A percentile compares a stretch with the other conserved stretches of the same genome.
phyloP scores from a whole-genome alignment of 1,140 invertebrate genomes.

The Eulimnadia texana region DNA sequence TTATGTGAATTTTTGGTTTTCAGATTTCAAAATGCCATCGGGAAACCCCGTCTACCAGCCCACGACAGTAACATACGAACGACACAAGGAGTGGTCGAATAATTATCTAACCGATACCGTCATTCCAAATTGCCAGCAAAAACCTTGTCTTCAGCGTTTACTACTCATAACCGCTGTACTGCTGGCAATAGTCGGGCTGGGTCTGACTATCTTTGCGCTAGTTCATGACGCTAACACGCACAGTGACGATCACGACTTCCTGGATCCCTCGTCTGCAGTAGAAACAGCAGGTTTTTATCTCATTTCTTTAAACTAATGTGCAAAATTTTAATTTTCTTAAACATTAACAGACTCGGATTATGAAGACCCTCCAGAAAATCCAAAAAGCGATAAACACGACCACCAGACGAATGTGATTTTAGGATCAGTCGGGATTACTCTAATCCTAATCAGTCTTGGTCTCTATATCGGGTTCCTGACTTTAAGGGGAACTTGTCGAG shows the following conservation, averaged over 20 bases:
- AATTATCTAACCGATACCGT: conserved; percentile 12
- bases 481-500: conserved; percentile 9
- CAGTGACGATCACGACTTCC: neutral
- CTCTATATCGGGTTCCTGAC: conserved; percentile 11
- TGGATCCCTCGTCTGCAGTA: neutral
- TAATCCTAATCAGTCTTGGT: conserved; percentile 9
- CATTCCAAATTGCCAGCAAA: conserved; percentile 2
- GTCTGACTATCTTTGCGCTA: conserved; percentile 11
- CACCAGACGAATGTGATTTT: conserved; percentile 15
- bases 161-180: neutral
- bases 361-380: neutral
- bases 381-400: conserved; percentile 4
- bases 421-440: conserved; percentile 6
- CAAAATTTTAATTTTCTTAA: too few species aligned
- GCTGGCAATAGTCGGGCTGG: conserved; percentile 6
- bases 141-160: conserved; percentile 12
- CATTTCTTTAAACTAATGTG: too few species aligned
- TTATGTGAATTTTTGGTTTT: too few species aligned
- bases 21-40: conserved; percentile 36
- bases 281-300: too few species aligned
- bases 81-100: conserved; percentile 22
- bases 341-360: neutral
- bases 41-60: conserved; percentile 51
- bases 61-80: conserved; percentile 51
- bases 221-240: conserved; percentile 15